These are phyloP conservation scores for Cheilosia variabilis DNA, from an alignment of 2,888 invertebrate genomes.

Conservation along the genomic window DNA sequence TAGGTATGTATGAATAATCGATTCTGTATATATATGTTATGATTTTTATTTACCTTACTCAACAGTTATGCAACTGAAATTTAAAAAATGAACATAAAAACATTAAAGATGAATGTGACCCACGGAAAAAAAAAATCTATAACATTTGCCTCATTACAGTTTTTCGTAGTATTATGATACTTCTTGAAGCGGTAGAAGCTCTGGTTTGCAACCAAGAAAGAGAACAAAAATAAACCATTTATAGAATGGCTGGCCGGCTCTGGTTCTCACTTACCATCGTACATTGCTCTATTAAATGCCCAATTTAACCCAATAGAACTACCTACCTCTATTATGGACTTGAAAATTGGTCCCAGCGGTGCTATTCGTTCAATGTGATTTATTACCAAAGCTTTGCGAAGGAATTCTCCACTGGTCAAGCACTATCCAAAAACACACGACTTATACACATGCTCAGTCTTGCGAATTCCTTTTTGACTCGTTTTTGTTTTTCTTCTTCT, in stretches of 20 bases:
- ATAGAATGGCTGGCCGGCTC: constrained; percentile 35
- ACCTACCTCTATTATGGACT: constrained; percentile 72
- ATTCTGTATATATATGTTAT: too few relatives aligned
- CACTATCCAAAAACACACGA: constrained; percentile 22
- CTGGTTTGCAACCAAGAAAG: constrained; percentile 53
- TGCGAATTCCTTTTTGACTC: constrained; percentile 42
- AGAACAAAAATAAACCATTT: constrained; percentile 8
- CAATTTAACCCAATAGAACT: constrained; percentile 75
- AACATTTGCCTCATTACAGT: constrained; percentile 16
- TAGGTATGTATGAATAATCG: too few relatives aligned
- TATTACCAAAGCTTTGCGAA: constrained; percentile 44
- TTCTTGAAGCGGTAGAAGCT: constrained; percentile 53
- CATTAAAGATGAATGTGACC: too few relatives aligned
- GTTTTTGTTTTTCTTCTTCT: constrained; percentile 27
- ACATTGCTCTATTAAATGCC: constrained; percentile 73
- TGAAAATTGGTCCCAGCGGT: constrained; percentile 72
- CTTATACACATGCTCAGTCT: constrained; percentile 23
- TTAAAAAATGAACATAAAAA: too few relatives aligned
- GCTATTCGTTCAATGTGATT: constrained; percentile 69
- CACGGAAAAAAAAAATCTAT: constrained; percentile 32
- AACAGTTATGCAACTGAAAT: too few relatives aligned
- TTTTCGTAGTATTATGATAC: constrained; percentile 33
- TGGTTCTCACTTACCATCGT: constrained; percentile 57
- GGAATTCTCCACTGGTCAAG: constrained; percentile 12
- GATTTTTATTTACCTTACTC: too few relatives aligned